Evolutionary conservation across 2,797 vertebrate species (phyloP).

Genomic region (Eupleurogrammus muticus): DNA sequence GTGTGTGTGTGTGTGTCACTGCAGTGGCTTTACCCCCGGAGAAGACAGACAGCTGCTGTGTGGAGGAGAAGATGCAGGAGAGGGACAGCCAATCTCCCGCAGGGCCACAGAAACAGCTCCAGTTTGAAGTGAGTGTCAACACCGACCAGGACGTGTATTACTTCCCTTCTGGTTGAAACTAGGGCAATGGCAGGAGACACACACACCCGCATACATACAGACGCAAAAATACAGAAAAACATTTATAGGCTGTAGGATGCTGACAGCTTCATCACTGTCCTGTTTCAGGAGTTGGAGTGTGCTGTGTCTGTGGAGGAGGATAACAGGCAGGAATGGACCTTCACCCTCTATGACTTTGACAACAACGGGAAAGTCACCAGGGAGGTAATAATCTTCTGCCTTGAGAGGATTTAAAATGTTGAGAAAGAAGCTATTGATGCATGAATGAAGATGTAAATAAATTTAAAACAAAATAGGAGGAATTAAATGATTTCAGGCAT

Average conservation of each 20-base stretch:
- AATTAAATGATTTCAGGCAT: neutral
- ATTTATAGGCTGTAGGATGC: slow-evolving; percentile 12
- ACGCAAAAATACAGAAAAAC: slow-evolving; percentile 28
- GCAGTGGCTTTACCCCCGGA: slow-evolving; percentile 96
- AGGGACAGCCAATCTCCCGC: slow-evolving; percentile 84
- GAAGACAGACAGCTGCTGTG: slow-evolving; percentile 90
- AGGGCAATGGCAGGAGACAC: slow-evolving; percentile 47
- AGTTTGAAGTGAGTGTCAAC: slow-evolving; percentile 93
- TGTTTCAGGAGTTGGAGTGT: slow-evolving; percentile 95
- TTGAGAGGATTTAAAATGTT: neutral
- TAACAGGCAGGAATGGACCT: slow-evolving; percentile 99
- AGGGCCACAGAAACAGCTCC: slow-evolving; percentile 93
- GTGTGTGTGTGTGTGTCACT: slow-evolving; percentile 50
- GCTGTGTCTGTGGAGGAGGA: slow-evolving; percentile 98
- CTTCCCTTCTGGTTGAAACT: slow-evolving; percentile 62
- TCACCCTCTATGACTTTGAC: slow-evolving; percentile 99
- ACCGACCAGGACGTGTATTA: slow-evolving; percentile 63
- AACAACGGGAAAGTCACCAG: slow-evolving; percentile 99
- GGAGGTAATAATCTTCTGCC: slow-evolving; percentile 85
- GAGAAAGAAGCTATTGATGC: neutral
- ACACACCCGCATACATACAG: slow-evolving; percentile 16
- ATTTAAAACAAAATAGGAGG: neutral
- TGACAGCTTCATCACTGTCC: slow-evolving; percentile 30
- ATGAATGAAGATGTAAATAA: slow-evolving; percentile 5
- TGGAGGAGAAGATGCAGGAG: slow-evolving; percentile 92